Base-by-base conservation (phyloP, 2,888 invertebrate genomes). In the Eucera pruinosa region DNA sequence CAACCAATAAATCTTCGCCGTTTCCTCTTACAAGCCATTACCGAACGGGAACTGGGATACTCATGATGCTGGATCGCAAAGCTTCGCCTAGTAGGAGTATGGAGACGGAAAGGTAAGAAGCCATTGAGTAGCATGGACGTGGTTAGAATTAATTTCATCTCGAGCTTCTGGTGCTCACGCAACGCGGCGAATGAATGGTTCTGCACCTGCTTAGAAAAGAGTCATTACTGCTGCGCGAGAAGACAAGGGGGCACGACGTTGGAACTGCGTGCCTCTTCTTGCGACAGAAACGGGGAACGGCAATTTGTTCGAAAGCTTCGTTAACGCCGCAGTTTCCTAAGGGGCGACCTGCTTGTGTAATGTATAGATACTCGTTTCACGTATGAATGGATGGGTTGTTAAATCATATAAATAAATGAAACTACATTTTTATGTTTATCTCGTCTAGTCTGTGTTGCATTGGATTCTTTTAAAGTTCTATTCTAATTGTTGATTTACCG, bases 21-120 rank as follows among this genome's bases (percentile, higher is more conserved):
- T 87, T 89, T 89, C 90, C 89, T 88, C 89, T 87, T 88, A 90
- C 90, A 88, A 89, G 89, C 90, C 89, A 90, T 90, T 90, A 90
- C 88, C 88, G 89, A 89, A 88, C 88, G 79, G 60, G 82, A 77
- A 75, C 75, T 74, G 71, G 70, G 70, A 73, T 73, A 69, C 75
- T 70, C 45, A 45, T 15, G 39, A 65, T 77, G 77, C 36, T 58
- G 68, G 36, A 54, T 45, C 45, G 18, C 36, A 23, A 7, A 70
- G 62, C 74, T 64, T 70, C 30, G 66, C 48, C n/a, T 13, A 50
- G n/a, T 15, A 7, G 25, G 39, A 64, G 52, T n/a, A 43, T 13
- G 45, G 18, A 15, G 57, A 48, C 47, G 58, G 81, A 76, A 86
- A 86, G 82, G 82, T 77, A 83, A 82, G 84, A 84, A 86, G 79